Evolutionary conservation across 2,113 vertebrate species (phyloP), one percentile per base, ranked within the genome.

Genomic region (Propithecus coquereli): DNA sequence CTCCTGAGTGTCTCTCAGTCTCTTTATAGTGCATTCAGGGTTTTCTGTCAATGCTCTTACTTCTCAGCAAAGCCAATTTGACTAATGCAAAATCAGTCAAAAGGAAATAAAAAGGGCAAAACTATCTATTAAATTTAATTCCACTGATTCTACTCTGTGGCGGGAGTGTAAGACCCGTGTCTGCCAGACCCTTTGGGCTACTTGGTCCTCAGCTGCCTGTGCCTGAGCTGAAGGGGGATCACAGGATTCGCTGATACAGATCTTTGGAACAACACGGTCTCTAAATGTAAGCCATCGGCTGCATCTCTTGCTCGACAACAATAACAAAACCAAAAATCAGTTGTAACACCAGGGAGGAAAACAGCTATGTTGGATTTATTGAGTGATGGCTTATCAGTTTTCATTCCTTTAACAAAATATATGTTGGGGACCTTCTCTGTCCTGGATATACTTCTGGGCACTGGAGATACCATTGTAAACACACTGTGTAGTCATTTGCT

Each of bases 41-140:
- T 83, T 95, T 96, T 77, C 40, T 73, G 37, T 90, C 50, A 89
- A 0, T 87, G 83, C 91, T 86, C 89, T 91, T 74, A 57, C 73
- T 90, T 90, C 91, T 93, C 40, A 91, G 30, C 17, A 91, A 71
- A 95, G 83, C 68, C 68, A 70, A 50, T 73, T 91, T 87, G 87
- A 40, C 63, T 79, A 66, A 83, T 40, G 54, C n/a, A 94, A 82
- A 95, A 82, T 74, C 54, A 86, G 50, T 79, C 45, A 50, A 74
- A 94, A 84, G 22, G 23, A 45, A 70, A 57, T 54, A 81, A 79
- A 80, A 52, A 7, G 40, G 76, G 27, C 20, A 54, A 83, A 91
- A n/a, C 10, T 47, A 54, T 89, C 90, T 82, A 95, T 90, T 88
- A 54, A 54, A 86, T 82, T 95, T 80, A 88, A 79, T 91, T 63